Evolutionary conservation across 2,888 invertebrate species (phyloP).

Genomic region (Pammene aurita): DNA sequence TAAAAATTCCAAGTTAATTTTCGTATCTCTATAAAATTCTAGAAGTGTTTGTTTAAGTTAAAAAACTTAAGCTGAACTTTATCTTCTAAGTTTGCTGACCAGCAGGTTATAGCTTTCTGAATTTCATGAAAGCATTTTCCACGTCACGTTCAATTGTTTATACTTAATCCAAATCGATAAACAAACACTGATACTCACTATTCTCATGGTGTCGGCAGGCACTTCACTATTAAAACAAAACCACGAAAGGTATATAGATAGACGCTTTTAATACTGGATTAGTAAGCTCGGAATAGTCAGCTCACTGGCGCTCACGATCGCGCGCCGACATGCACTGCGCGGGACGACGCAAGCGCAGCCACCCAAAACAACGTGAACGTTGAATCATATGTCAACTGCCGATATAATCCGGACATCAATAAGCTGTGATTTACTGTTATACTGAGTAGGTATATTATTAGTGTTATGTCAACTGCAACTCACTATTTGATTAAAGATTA

Average conservation of each 20-base stretch:
- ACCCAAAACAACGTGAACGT: slow-evolving; percentile 58
- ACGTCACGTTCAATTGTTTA: not conserved
- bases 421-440: slow-evolving; percentile 5
- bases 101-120: not conserved
- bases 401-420: slow-evolving; percentile 27
- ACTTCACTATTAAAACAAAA: slow-evolving; percentile 29
- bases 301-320: slow-evolving; percentile 54
- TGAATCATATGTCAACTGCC: slow-evolving; percentile 46
- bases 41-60: too few relatives aligned
- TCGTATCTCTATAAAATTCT: too few relatives aligned
- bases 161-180: not conserved
- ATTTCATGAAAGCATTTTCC: slow-evolving; percentile 15
- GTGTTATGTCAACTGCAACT: not conserved
- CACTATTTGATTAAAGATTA: not conserved
- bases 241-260: slow-evolving; percentile 28
- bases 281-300: not conserved
- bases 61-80: too few relatives aligned
- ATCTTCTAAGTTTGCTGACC: not conserved
- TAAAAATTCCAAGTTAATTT: not conserved
- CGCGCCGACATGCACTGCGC: slow-evolving; percentile 52
- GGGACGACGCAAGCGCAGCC: slow-evolving; percentile 48
- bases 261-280: not conserved
- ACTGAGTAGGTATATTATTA: not conserved
- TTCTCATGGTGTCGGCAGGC: slow-evolving; percentile 67
- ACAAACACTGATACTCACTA: slow-evolving; percentile 69